Evolutionary conservation across 2,797 vertebrate species (phyloP), one percentile per base, ranked within the genome.

Genomic region (Coendou prehensilis): DNA sequence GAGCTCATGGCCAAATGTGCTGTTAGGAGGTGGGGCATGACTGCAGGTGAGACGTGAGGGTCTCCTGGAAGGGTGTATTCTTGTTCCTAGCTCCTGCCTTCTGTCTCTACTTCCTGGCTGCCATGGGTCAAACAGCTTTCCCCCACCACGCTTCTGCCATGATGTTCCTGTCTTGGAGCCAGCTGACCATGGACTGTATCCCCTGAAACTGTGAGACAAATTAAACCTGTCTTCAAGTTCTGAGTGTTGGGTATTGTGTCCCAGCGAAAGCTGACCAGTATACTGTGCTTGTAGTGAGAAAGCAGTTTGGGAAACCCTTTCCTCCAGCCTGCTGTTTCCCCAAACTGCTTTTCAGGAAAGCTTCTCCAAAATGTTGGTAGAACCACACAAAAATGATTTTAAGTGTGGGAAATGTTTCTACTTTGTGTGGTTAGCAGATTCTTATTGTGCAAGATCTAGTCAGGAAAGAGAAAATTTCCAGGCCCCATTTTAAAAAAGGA

Each of bases 381-480:
- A 87, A 9, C 28, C 20, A 14, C 0, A 5, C 8, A 26, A 5
- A 73, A n/a, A 73, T 75, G 71, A 54, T 10, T 75, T 87, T 47
- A 83, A 6, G 8, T 59, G 33, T 82, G 78, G 26, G 84, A 64
- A 87, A 37, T 3, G 11, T 61, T 78, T 81, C 63, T 54, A 8
- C 47, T 64, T 18, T 20, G 30, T 76, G 33, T 15, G 50, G 17
- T 90, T 71, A 63, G 73, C 52, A 87, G 8, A 28, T 7, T 47
- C 45, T 41, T n/a, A 37, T 1, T 79, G 52, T 13, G 30, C 33
- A 45, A 85, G 54, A 17, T 76, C 61, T 64, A 33, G 50, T 47
- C 30, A 33, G 79, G 57, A 89, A 96, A 63, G 47, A 73, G 23
- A 82, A 93, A 87, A 22, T 73, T 67, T 75, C 52, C 50, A 92